These are phyloP conservation scores for Craniophora ligustri DNA, from an alignment of 2,888 invertebrate genomes.

Conservation along the genomic window DNA sequence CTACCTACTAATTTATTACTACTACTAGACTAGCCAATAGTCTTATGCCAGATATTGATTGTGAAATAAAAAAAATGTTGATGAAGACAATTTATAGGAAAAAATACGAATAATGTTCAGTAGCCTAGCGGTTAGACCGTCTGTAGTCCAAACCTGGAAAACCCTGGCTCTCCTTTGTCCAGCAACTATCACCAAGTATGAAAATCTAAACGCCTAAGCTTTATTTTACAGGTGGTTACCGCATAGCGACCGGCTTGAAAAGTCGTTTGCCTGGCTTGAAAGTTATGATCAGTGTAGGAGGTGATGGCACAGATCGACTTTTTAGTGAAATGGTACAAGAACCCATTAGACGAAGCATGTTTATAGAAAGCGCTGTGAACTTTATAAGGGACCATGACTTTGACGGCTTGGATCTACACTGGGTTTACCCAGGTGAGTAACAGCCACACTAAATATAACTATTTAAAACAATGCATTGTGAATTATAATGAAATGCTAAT, in stretches of 20 bases:
- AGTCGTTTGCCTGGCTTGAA: slow-evolving; percentile 90
- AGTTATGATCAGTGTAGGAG: slow-evolving; percentile 92
- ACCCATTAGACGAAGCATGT: slow-evolving; percentile 85
- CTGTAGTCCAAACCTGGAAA: too few species aligned
- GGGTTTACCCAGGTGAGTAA: slow-evolving; percentile 91
- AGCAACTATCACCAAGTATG: too few species aligned
- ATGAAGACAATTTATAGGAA: too few species aligned
- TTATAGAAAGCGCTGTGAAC: slow-evolving; percentile 90
- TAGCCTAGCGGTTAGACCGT: too few species aligned
- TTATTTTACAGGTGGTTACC: slow-evolving; percentile 90
- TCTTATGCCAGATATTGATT: too few species aligned
- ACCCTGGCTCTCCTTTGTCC: too few species aligned
- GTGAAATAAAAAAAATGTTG: too few species aligned
- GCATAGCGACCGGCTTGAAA: slow-evolving; percentile 91
- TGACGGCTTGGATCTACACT: slow-evolving; percentile 95
- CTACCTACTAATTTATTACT: too few species aligned
- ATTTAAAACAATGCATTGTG: too few species aligned
- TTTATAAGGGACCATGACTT: slow-evolving; percentile 92
- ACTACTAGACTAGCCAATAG: too few species aligned
- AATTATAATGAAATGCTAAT: background rate
- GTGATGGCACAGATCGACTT: slow-evolving; percentile 89
- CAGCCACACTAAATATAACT: background rate
- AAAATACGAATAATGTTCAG: too few species aligned
- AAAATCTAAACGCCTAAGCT: too few species aligned
- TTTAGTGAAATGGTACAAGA: slow-evolving; percentile 90